Conservation (phyloP, 2,113 vertebrate genomes). For the Oxyura jamaicensis region DNA sequence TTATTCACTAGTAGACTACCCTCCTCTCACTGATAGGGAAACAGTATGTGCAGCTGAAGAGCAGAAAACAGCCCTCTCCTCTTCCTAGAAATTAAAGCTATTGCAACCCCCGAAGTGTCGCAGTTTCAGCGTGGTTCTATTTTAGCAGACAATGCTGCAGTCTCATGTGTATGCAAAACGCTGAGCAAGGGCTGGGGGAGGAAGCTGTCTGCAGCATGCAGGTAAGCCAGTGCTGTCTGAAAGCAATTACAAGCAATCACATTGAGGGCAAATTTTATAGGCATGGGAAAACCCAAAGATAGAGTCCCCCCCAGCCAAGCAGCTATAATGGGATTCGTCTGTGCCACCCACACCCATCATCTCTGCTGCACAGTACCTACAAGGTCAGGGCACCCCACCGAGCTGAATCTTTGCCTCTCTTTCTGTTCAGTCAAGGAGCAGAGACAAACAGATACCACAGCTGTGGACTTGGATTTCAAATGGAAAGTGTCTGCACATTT, state of each 20-base stretch:
- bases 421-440: background rate
- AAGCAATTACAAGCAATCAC: background rate
- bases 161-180: constrained; percentile 2
- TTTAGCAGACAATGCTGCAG: constrained; percentile 4
- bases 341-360: background rate
- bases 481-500: background rate
- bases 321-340: background rate
- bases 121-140: background rate
- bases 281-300: background rate
- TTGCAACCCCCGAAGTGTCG: background rate
- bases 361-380: background rate
- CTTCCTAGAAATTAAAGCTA: background rate
- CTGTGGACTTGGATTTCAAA: background rate
- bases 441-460: fast-evolving
- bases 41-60: background rate
- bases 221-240: background rate
- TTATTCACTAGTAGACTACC: background rate
- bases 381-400: background rate
- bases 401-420: background rate
- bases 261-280: background rate
- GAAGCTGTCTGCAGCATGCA: background rate
- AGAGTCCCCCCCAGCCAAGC: background rate
- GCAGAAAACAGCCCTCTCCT: background rate
- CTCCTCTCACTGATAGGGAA: background rate
- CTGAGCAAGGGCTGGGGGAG: constrained; percentile 29